Evolutionary conservation across 2,888 invertebrate genomes (phyloP).

Genomic region (Caenorhabditis becei): DNA sequence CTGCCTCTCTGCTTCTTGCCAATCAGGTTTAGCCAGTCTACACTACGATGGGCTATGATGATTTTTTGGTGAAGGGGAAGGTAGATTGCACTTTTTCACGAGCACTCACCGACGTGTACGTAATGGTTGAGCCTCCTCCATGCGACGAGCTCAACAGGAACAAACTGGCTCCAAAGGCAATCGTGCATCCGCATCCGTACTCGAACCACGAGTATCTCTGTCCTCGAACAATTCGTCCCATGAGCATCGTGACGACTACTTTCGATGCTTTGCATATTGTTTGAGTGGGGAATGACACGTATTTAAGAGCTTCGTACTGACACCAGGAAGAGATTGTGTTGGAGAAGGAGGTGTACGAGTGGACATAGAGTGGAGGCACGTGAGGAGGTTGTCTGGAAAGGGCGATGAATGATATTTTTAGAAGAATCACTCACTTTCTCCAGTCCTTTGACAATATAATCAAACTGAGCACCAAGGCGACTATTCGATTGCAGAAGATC

Average conservation of each 20-base stretch:
- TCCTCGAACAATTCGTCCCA: conserved; percentile 93
- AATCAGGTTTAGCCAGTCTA: too few relatives aligned
- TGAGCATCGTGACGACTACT: conserved; percentile 97
- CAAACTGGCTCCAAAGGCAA: conserved; percentile 93
- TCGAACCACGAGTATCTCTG: conserved; percentile 86
- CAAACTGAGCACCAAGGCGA: conserved; percentile 89
- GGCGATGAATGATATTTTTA: not conserved
- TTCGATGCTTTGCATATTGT: conserved; percentile 94
- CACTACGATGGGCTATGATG: not conserved
- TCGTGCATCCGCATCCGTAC: conserved; percentile 91
- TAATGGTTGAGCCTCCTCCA: conserved; percentile 22
- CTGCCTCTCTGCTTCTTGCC: too few relatives aligned
- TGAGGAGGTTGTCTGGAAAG: conserved; percentile 85
- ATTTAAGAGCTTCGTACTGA: conserved; percentile 98
- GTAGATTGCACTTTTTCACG: not conserved
- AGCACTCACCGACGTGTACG: conserved; percentile 53
- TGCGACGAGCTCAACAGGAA: conserved; percentile 87
- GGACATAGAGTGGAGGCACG: conserved; percentile 93
- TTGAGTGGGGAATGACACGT: conserved; percentile 95
- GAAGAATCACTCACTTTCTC: conserved; percentile 58
- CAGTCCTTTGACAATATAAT: conserved; percentile 83
- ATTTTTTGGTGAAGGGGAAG: too few relatives aligned
- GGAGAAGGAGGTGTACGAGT: conserved; percentile 95
- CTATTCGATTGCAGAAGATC: conserved; percentile 94
- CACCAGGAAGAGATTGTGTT: conserved; percentile 99